Base-by-base conservation (phyloP, 2,888 invertebrate genomes). In the Anarsia innoxiella region DNA sequence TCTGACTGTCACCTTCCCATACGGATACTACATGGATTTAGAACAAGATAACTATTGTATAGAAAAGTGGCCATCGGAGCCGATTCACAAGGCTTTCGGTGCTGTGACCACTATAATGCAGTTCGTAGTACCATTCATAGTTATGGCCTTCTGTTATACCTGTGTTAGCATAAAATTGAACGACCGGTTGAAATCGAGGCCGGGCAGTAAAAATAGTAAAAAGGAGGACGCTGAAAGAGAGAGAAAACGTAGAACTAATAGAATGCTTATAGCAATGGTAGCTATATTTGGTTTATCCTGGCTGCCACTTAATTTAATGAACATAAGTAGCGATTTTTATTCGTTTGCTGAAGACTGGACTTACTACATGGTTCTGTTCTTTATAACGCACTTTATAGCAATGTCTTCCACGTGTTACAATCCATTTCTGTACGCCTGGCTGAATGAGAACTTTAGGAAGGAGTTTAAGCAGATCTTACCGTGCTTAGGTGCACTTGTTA, bases 401-500 rank as follows among this genome's bases (percentile, higher is more conserved):
- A 96, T 96, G 96, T 94, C 94, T 57, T 95, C 95, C 40, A 95
- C 94, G 1, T 95, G 95, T 70, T 97, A 97, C 86, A 97, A 97
- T 70, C 96, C 96, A 0, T 94, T 97, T 66, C 86, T 97, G 9
- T 97, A 97, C 78, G 96, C 96, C 11, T 97, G 96, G 96, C 88
- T 97, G 72, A 97, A 97, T 74, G 96, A 96, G 51, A 95, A 95
- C 77, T 96, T 96, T 69, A 88, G 95, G 32, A 95, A 95, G 64
- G 95, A 95, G 68, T 95, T 95, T 73, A 93, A 91, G 63, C 89
- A 90, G 68, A 91, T 92, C 33, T 68, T 91, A 34, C 90, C 90
- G 1, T 91, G 90, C 51, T 87, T 90, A 59, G 84, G 83, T 26
- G 78, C 77, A 1, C 54, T 83, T 38, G 78, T 83, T 3, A 66